A percentile compares a stretch with the other conserved stretches of the same genome.
These are phyloP conservation scores for Tadarida brasiliensis DNA, from an alignment of 2,797 vertebrate genomes.

Conservation along the genomic window DNA sequence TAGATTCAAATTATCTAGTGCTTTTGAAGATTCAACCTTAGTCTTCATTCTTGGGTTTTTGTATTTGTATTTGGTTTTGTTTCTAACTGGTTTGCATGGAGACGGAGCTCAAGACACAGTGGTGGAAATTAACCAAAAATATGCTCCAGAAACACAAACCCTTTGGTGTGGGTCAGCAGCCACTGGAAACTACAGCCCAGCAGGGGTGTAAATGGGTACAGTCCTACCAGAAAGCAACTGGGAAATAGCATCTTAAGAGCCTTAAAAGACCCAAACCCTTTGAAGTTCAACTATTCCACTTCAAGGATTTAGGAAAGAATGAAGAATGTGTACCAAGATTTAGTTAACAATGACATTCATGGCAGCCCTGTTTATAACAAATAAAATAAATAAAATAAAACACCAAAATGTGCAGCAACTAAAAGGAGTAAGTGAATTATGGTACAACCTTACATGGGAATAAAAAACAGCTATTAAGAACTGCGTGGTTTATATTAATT, in stretches of 20 bases:
- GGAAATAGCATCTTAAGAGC: slow-evolving; percentile 2
- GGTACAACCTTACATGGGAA: background rate
- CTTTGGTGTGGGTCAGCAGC: background rate
- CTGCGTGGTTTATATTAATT: background rate
- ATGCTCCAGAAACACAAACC: background rate
- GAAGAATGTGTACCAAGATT: background rate
- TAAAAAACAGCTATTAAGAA: slow-evolving; percentile 15
- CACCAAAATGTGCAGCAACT: background rate
- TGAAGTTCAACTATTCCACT: slow-evolving; percentile 52
- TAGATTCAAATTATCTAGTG: slow-evolving; percentile 54
- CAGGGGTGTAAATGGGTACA: background rate
- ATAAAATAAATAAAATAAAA: slow-evolving; percentile 57
- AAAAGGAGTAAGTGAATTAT: slow-evolving; percentile 15
- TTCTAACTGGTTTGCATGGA: slow-evolving; percentile 53
- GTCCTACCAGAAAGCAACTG: background rate
- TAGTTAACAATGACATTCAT: background rate
- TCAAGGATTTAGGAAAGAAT: slow-evolving; percentile 29
- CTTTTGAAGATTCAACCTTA: slow-evolving; percentile 59
- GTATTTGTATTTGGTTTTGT: slow-evolving; percentile 50
- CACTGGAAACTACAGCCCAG: background rate
- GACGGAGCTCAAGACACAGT: slow-evolving; percentile 23
- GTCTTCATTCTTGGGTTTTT: slow-evolving; percentile 23
- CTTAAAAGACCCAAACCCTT: background rate
- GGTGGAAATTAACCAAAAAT: slow-evolving; percentile 65
- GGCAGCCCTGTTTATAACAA: slow-evolving; percentile 47